Conservation (phyloP, 2,113 vertebrate species). For the Beaufortia kweichowensis region DNA sequence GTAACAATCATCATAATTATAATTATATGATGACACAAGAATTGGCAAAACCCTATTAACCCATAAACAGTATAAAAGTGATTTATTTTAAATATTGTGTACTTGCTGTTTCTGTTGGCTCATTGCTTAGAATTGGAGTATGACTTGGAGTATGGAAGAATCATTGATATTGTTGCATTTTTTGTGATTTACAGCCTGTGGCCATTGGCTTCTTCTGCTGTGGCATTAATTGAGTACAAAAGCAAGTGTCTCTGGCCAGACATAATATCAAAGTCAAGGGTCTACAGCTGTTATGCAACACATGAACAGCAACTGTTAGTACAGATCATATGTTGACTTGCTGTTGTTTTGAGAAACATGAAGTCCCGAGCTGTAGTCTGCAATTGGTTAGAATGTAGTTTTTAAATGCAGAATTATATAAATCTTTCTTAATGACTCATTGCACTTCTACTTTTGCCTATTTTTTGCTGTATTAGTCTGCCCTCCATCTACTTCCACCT, state of each 20-base stretch:
- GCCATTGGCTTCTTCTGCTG: constrained; percentile 18
- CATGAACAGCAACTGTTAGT: constrained; percentile 17
- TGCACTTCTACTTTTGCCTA: neutral
- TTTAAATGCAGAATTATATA: neutral
- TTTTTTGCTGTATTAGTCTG: neutral
- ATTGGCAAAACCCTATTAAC: neutral
- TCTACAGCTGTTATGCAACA: constrained; percentile 30
- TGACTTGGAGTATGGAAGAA: neutral
- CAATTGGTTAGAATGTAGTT: neutral
- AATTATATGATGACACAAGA: neutral
- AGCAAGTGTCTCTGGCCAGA: constrained; percentile 27
- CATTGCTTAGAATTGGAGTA: neutral
- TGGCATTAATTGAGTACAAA: constrained; percentile 26
- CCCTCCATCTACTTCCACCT: neutral
- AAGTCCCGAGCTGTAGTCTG: neutral
- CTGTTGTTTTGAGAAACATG: constrained; percentile 9
- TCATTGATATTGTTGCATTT: constrained; percentile 38
- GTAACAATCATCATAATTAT: neutral
- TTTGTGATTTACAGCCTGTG: constrained; percentile 39
- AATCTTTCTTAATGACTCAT: neutral
- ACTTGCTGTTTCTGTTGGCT: neutral
- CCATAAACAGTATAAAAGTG: too few relatives aligned
- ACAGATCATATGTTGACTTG: constrained; percentile 3
- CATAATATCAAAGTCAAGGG: constrained; percentile 4
- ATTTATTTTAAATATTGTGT: neutral